Evolutionary conservation across 2,113 vertebrate genomes (phyloP).

Genomic region (Clarias batrachus): DNA sequence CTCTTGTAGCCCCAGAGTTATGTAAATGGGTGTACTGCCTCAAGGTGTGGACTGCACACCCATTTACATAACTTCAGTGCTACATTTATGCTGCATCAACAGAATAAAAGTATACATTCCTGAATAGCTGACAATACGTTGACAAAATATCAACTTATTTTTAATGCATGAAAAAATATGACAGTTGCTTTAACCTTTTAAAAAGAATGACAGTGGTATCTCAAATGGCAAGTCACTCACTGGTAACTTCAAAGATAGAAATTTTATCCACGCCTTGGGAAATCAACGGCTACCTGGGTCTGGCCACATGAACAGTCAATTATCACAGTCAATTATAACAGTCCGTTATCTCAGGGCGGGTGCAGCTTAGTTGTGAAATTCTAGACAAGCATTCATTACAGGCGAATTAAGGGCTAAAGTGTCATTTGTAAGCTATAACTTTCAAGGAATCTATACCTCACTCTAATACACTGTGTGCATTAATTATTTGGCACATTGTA

Average conservation of each 20-base stretch:
- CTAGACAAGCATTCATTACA: neutral
- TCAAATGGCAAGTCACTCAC: constrained; percentile 51
- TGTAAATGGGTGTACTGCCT: no score
- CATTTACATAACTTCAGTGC: constrained; percentile 13
- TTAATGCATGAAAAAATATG: constrained; percentile 36
- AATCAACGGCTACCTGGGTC: neutral
- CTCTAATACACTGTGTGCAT: neutral
- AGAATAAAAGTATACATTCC: constrained; percentile 23
- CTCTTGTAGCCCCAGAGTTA: neutral
- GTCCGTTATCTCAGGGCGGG: neutral
- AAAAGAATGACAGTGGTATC: constrained; percentile 24
- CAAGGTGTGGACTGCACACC: neutral
- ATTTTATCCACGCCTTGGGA: neutral
- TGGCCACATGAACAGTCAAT: neutral
- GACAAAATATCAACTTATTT: constrained; percentile 9
- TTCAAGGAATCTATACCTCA: neutral
- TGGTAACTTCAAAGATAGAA: neutral
- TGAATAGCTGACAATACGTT: neutral
- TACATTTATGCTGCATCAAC: constrained; percentile 41
- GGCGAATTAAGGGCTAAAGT: neutral
- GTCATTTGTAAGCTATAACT: neutral
- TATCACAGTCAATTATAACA: no score
- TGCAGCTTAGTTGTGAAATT: neutral
- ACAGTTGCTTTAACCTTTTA: constrained; percentile 43
- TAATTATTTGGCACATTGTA: neutral